These are phyloP conservation scores for Chloroclysta siterata DNA, from an alignment of 2,888 invertebrate genomes.

Conservation along the genomic window DNA sequence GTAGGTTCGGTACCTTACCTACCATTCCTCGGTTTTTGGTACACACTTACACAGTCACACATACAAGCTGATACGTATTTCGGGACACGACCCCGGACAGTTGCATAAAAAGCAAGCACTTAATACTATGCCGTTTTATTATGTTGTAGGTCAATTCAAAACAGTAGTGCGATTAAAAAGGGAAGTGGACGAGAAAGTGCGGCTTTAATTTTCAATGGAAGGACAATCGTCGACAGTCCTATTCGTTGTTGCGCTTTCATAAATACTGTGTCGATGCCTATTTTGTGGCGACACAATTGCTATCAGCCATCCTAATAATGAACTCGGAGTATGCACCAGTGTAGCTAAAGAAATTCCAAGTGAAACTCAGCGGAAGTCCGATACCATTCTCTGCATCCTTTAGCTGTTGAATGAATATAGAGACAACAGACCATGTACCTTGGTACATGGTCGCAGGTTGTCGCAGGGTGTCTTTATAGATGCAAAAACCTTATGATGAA, in stretches of 20 bases:
- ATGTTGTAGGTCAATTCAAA: constrained; percentile 39
- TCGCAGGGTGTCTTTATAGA: no score
- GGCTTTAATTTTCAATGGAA: constrained; percentile 55
- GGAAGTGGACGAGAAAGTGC: constrained; percentile 71
- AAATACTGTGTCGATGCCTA: constrained; percentile 48
- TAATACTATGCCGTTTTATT: neutral
- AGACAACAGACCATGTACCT: no score
- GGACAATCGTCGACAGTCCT: constrained; percentile 53
- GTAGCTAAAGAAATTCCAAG: neutral
- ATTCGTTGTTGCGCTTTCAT: constrained; percentile 54
- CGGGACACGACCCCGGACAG: no score
- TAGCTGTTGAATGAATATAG: neutral
- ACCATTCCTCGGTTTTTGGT: no score
- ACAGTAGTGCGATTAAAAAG: constrained; percentile 45
- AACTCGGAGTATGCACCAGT: neutral
- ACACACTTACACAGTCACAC: no score
- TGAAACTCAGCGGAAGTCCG: constrained; percentile 4
- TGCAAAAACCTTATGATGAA: no score
- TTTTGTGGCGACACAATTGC: constrained; percentile 36
- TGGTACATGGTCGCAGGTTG: no score
- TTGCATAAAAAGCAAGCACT: neutral
- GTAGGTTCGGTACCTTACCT: no score
- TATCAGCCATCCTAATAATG: constrained; percentile 10
- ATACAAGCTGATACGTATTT: no score
- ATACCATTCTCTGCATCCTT: neutral